Percentiles rank a stretch among this genome's conserved stretches.
Conservation (phyloP, 2,888 invertebrate genomes). For the Myathropa florea region DNA sequence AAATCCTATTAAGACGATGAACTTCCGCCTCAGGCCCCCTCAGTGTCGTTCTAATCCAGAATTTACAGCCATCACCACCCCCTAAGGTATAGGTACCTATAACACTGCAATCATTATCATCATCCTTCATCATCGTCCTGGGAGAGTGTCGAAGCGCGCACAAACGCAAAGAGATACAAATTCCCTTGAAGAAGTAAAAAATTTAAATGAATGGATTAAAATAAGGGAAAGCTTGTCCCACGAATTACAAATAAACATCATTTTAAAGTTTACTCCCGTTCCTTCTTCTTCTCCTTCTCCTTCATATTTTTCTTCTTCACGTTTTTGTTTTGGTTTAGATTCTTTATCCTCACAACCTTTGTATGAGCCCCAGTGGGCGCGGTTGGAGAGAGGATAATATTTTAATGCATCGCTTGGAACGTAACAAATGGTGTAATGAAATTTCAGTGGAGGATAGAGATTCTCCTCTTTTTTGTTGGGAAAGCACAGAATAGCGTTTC, state of each 20-base stretch:
- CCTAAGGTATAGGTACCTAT: background rate
- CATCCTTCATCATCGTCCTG: conserved; percentile 19
- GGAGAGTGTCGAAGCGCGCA: background rate
- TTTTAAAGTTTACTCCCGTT: conserved; percentile 15
- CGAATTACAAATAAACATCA: conserved; percentile 32
- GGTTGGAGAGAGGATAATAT: background rate
- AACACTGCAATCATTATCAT: conserved; percentile 26
- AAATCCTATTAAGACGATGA: conserved; percentile 51
- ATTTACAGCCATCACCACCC: background rate
- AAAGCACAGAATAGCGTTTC: background rate
- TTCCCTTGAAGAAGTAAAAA: conserved; percentile 19
- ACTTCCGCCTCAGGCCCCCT: conserved; percentile 23
- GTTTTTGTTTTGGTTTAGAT: background rate
- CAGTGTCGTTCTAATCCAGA: background rate
- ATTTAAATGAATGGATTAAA: conserved; percentile 36
- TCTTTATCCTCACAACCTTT: background rate
- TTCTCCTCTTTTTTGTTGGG: background rate
- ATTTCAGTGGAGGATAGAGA: background rate
- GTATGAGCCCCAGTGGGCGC: background rate
- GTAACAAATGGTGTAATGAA: conserved; percentile 3
- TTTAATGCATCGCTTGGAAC: conserved; percentile 7
- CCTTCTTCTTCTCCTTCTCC: background rate
- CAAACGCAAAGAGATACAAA: conserved; percentile 6
- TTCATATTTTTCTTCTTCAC: background rate
- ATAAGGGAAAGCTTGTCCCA: conserved; percentile 21